A percentile compares a stretch with the other conserved stretches of the same genome.
Evolutionary conservation across 2,888 invertebrate species (phyloP).

Genomic region (Scelioninae gen. 1): DNA sequence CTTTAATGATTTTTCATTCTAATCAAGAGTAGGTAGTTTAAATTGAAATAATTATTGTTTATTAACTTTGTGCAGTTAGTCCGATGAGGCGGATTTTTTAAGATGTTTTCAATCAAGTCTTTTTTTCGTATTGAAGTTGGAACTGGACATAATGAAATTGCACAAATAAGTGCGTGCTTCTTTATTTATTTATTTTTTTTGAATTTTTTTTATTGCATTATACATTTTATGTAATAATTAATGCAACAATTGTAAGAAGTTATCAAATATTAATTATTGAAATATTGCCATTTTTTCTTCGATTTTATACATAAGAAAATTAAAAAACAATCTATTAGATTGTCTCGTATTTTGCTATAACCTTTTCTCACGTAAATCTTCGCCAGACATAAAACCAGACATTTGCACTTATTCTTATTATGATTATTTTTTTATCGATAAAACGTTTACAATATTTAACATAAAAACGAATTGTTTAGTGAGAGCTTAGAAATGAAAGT

Average conservation of each 20-base stretch:
- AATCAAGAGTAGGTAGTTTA: constrained; percentile 56
- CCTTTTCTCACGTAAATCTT: constrained; percentile 2
- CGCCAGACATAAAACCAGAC: constrained; percentile 15
- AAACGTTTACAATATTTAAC: constrained; percentile 37
- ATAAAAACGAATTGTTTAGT: constrained; percentile 19
- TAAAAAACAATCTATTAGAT: too few species aligned
- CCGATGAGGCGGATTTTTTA: constrained; percentile 18
- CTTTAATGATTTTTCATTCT: constrained; percentile 41
- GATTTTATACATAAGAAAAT: too few species aligned
- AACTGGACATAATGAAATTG: too few species aligned
- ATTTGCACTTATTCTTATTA: constrained; percentile 23
- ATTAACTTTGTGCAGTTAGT: constrained; percentile 65
- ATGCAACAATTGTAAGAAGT: too few species aligned
- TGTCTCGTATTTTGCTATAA: too few species aligned
- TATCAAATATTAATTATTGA: too few species aligned
- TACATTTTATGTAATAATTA: too few species aligned
- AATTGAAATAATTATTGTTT: constrained; percentile 71
- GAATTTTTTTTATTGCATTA: too few species aligned
- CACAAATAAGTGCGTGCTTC: too few species aligned
- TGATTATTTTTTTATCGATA: constrained; percentile 40
- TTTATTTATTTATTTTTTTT: too few species aligned
- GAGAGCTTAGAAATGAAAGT: constrained; percentile 25
- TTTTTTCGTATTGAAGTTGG: too few species aligned
- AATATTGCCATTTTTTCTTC: too few species aligned
- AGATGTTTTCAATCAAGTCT: constrained; percentile 13